Evolutionary conservation across 2,888 invertebrate species (phyloP).

Genomic region (Eutolmus rufibarbis): DNA sequence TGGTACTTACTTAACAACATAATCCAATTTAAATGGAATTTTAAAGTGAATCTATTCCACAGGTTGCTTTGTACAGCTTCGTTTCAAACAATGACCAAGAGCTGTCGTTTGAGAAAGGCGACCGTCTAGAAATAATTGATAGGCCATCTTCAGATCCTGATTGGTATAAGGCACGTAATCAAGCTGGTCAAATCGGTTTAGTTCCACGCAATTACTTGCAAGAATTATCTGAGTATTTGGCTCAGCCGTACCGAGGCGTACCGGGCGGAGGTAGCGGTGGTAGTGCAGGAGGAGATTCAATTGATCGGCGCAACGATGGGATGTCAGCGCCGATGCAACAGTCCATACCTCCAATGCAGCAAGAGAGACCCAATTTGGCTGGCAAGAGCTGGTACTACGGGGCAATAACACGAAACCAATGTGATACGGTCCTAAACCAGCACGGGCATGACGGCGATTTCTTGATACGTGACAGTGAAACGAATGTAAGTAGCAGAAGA

Average conservation of each 20-base stretch:
- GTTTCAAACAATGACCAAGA: conserved; percentile 95
- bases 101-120: conserved; percentile 95
- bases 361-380: conserved; percentile 73
- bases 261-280: conserved; percentile 64
- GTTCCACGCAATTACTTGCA: conserved; percentile 95
- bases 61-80: conserved; percentile 91
- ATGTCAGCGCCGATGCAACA: conserved; percentile 51
- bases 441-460: conserved; percentile 98
- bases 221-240: conserved; percentile 88
- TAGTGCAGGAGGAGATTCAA: conserved; percentile 64
- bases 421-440: conserved; percentile 93
- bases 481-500: conserved; percentile 79
- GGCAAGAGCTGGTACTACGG: conserved; percentile 98
- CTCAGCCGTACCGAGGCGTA: conserved; percentile 76
- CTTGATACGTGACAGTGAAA: conserved; percentile 98
- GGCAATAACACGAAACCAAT: conserved; percentile 92
- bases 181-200: conserved; percentile 89
- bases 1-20: conserved; percentile 65
- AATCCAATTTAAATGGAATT: background rate
- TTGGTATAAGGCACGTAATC: conserved; percentile 95
- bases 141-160: conserved; percentile 97
- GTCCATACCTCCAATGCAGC: conserved; percentile 55
- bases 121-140: conserved; percentile 94
- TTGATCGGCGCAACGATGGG: conserved; percentile 65
- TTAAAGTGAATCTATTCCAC: conserved; percentile 27